Conservation (phyloP, 1,140 invertebrate species). For the Thereuonema tuberculata region DNA sequence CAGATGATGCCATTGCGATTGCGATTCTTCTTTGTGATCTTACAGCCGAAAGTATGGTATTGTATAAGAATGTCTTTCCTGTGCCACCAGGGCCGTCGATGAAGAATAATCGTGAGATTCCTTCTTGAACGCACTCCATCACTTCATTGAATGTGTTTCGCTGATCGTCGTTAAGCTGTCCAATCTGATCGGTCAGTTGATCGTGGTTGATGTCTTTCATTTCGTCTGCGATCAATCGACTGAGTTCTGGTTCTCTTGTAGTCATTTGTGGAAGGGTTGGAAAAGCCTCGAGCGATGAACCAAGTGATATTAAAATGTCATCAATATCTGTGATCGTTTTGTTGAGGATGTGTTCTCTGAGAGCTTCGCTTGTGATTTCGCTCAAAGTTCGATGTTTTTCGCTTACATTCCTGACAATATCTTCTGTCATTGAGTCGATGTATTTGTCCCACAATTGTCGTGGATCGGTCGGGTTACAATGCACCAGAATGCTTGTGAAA, state of each 20-base stretch:
- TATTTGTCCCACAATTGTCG: slow-evolving; percentile 15
- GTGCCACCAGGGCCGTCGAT: background rate
- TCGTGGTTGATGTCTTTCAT: background rate
- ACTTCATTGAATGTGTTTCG: background rate
- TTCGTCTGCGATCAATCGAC: background rate
- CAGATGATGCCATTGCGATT: background rate
- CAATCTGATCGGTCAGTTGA: background rate
- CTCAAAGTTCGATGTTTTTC: background rate
- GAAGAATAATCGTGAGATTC: background rate
- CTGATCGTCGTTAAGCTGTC: background rate
- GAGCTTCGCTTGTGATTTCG: background rate
- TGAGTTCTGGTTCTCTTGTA: background rate
- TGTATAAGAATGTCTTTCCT: background rate
- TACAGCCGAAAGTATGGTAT: background rate
- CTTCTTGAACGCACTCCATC: background rate
- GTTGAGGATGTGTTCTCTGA: background rate
- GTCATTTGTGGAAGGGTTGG: background rate
- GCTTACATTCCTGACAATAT: background rate
- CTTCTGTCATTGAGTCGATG: slow-evolving; percentile 11
- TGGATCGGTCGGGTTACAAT: slow-evolving; percentile 21
- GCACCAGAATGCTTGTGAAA: slow-evolving; percentile 31
- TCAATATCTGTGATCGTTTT: background rate
- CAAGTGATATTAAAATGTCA: background rate
- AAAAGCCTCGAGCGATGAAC: background rate
- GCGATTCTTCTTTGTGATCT: background rate